phyloP scores from a whole-genome alignment of 37 sponge, comb jelly and placozoan species.

The Petrosia ficiformis region DNA sequence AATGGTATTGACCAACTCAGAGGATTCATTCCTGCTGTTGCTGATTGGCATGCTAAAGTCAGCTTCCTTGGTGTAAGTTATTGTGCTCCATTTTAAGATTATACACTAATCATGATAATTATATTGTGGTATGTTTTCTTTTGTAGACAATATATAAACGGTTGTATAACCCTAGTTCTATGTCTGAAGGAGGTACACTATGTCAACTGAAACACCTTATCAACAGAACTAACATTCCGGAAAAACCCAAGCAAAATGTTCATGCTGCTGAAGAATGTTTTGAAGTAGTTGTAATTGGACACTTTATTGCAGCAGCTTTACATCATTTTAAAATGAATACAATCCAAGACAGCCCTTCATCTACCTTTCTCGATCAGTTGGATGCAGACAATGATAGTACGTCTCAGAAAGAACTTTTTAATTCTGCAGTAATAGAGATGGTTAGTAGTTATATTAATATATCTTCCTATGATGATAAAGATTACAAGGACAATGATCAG shows the following conservation, averaged over 20 bases:
- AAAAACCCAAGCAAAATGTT: neutral
- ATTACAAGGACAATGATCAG: neutral
- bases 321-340: neutral
- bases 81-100: no score
- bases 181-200: neutral
- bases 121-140: no score
- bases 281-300: neutral
- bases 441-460: neutral
- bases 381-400: neutral
- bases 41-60: conserved; percentile 23
- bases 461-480: no score
- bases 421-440: neutral
- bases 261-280: neutral
- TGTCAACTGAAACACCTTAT: neutral
- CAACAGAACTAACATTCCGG: neutral
- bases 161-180: neutral
- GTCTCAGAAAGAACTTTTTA: neutral
- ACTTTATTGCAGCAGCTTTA: neutral
- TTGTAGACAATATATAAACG: neutral
- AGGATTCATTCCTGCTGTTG: conserved; percentile 13
- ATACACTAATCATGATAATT: no score
- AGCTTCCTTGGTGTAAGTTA: conserved; percentile 8
- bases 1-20: neutral
- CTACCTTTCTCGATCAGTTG: neutral
- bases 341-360: neutral